phyloP scores from a whole-genome alignment of 2,113 vertebrate species.

The Odocoileus hemionus region DNA sequence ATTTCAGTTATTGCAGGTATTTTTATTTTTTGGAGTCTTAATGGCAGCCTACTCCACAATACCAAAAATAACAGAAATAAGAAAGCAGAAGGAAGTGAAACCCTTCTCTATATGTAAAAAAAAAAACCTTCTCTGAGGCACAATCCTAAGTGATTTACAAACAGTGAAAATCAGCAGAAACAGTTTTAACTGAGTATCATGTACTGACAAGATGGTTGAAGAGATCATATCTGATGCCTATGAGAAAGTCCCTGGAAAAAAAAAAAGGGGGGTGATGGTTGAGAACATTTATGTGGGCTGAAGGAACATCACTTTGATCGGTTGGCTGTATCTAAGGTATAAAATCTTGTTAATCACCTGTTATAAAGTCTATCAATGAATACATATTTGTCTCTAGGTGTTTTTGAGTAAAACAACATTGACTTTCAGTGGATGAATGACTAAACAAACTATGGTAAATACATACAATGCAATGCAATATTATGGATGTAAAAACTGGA shows the following conservation, averaged over 20 bases:
- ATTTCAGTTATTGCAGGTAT: conserved; percentile 7
- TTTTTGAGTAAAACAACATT: not conserved
- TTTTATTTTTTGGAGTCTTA: conserved; percentile 23
- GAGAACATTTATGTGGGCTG: not conserved
- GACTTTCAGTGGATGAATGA: not conserved
- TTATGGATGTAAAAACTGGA: not conserved
- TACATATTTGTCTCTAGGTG: not conserved
- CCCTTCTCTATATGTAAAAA: not conserved
- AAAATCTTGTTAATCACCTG: not conserved
- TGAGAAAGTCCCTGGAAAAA: not conserved
- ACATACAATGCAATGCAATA: not conserved
- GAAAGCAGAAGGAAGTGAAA: not conserved
- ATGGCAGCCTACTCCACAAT: not conserved
- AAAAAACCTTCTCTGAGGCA: not conserved
- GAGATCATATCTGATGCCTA: not conserved
- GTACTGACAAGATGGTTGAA: not conserved
- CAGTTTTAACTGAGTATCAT: not conserved
- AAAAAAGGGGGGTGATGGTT: not conserved
- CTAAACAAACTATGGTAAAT: not conserved
- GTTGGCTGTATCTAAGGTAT: not conserved
- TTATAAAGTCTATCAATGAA: not conserved
- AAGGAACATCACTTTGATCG: not conserved
- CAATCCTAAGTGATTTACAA: not conserved
- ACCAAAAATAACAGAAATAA: not conserved
- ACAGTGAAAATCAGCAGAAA: not conserved